Conservation (phyloP, 37 sponge, comb jelly and placozoan species). For the Chondrilla cf. caribensis region DNA sequence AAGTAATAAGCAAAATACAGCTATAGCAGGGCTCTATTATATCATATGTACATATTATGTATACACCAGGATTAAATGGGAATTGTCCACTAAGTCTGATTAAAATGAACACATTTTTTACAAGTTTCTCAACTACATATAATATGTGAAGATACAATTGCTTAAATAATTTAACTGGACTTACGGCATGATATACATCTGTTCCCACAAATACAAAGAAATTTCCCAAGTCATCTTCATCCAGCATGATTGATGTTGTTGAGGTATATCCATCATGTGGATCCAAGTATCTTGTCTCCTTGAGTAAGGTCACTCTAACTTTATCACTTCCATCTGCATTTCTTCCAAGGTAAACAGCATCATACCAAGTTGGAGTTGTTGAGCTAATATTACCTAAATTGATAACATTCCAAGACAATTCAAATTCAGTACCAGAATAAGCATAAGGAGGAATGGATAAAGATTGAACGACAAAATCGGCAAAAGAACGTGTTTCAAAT, state of each 20-base stretch:
- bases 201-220: constrained; percentile 21
- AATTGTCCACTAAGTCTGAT: too few relatives aligned
- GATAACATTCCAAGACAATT: constrained; percentile 9
- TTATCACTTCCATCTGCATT: neutral
- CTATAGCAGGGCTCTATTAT: too few relatives aligned
- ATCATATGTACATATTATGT: too few relatives aligned
- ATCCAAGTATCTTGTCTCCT: neutral
- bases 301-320: neutral
- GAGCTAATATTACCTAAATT: constrained; percentile 20
- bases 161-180: neutral
- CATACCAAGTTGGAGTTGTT: neutral
- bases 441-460: constrained; percentile 10
- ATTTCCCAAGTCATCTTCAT: neutral
- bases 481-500: neutral
- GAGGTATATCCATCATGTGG: constrained; percentile 27
- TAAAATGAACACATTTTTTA: too few relatives aligned
- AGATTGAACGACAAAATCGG: neutral
- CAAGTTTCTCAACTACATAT: too few relatives aligned
- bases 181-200: neutral
- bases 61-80: too few relatives aligned
- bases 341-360: neutral
- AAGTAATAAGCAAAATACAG: too few relatives aligned
- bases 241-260: neutral
- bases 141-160: too few relatives aligned
- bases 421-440: constrained; percentile 10